These are phyloP conservation scores for Semaprochilodus insignis DNA, from an alignment of 2,797 vertebrate species.

Conservation along the genomic window DNA sequence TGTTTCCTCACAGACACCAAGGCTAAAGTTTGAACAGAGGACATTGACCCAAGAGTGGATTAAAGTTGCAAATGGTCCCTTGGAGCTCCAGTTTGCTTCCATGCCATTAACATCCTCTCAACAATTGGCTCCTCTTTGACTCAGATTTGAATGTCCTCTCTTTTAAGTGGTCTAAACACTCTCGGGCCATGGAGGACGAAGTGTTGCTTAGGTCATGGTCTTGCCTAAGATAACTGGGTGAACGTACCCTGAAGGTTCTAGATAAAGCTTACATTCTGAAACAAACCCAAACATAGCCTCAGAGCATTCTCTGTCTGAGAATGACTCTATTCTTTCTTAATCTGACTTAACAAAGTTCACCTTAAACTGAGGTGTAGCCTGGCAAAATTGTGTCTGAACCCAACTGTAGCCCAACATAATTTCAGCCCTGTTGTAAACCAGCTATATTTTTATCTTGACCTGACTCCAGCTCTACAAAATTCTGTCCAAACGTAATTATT, in stretches of 20 bases:
- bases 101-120: not conserved
- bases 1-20: not conserved
- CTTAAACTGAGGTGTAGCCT: too few species aligned
- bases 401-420: not conserved
- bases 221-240: not conserved
- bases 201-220: conserved; percentile 4
- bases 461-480: not conserved
- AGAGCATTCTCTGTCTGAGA: not conserved
- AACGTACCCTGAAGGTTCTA: not conserved
- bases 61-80: not conserved
- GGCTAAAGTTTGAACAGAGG: not conserved
- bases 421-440: too few species aligned
- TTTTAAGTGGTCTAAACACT: not conserved
- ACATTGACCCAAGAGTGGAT: not conserved
- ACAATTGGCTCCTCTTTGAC: not conserved
- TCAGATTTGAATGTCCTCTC: not conserved
- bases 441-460: too few species aligned
- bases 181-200: not conserved
- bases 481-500: not conserved
- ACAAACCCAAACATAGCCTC: not conserved
- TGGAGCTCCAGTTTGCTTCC: not conserved
- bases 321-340: not conserved
- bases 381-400: too few species aligned
- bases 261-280: not conserved
- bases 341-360: not conserved